A percentile compares a stretch with the other conserved stretches of the same genome.
phyloP scores from a whole-genome alignment of 2,113 vertebrate genomes.

The Strix uralensis region DNA sequence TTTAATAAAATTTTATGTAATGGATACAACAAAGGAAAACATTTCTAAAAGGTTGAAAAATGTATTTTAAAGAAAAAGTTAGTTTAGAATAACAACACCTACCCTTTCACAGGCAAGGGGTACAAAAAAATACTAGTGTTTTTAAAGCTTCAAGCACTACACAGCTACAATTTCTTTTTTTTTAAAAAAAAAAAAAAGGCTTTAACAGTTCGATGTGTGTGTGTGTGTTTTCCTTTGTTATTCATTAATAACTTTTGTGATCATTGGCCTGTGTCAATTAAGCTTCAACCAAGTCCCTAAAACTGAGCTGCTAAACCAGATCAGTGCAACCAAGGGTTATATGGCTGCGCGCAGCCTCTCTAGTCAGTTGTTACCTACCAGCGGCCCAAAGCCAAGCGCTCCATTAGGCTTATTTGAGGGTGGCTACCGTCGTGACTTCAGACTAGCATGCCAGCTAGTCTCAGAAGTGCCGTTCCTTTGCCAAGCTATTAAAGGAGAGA shows the following conservation, averaged over 20 bases:
- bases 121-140: neutral
- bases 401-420: neutral
- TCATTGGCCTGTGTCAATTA: neutral
- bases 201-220: neutral
- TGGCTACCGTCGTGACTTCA: rapidly evolving
- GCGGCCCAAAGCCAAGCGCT: neutral
- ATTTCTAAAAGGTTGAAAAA: neutral
- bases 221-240: neutral
- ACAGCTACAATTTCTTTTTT: neutral
- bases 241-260: neutral
- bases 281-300: neutral
- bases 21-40: neutral
- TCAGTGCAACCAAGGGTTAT: neutral
- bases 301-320: neutral
- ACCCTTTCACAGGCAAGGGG: neutral
- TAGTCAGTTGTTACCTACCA: neutral
- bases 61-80: neutral
- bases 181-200: neutral
- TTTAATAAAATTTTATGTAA: neutral
- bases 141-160: neutral
- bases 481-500: neutral
- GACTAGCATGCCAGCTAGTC: neutral
- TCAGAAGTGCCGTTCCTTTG: neutral
- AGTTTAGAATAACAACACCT: neutral
- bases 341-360: neutral